phyloP scores from a whole-genome alignment of 37 sponge, comb jelly and placozoan species.

The Haliclona indistincta region DNA sequence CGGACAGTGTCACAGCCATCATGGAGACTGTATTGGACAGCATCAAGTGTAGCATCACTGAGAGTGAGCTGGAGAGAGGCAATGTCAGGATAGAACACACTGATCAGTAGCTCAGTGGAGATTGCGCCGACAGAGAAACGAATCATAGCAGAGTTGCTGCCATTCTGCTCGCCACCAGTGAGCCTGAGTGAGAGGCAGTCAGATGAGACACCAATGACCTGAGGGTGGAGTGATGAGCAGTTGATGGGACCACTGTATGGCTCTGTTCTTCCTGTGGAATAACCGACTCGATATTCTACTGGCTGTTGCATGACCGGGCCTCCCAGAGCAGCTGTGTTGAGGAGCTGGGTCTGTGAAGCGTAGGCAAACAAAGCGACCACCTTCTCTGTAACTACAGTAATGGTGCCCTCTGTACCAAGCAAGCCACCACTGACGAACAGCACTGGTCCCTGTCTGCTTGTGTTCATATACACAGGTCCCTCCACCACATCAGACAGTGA shows the following conservation, averaged over 20 bases:
- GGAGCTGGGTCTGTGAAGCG: conserved; percentile 42
- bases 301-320: conserved; percentile 4
- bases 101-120: conserved; percentile 11
- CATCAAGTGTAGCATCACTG: conserved; percentile 40
- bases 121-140: conserved; percentile 1
- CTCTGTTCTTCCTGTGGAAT: conserved; percentile 20
- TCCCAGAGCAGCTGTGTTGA: conserved; percentile 68
- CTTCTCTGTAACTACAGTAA: conserved; percentile 25
- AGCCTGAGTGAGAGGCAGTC: conserved; percentile 11
- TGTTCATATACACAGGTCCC: conserved; percentile 21
- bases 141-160: conserved; percentile 11
- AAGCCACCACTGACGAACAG: background rate
- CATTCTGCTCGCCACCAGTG: conserved; percentile 17
- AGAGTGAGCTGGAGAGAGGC: background rate
- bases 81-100: conserved; percentile 55
- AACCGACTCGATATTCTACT: conserved; percentile 8
- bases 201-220: conserved; percentile 1
- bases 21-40: conserved; percentile 20
- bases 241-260: conserved; percentile 9
- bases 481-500: conserved; percentile 44
- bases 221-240: background rate
- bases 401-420: conserved; percentile 6
- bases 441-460: conserved; percentile 17
- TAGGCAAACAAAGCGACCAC: conserved; percentile 50
- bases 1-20: conserved; percentile 1